Evolutionary conservation across 2,888 invertebrate species (phyloP), one percentile per base, ranked within the genome.

Genomic region (Drosophila phalerata): DNA sequence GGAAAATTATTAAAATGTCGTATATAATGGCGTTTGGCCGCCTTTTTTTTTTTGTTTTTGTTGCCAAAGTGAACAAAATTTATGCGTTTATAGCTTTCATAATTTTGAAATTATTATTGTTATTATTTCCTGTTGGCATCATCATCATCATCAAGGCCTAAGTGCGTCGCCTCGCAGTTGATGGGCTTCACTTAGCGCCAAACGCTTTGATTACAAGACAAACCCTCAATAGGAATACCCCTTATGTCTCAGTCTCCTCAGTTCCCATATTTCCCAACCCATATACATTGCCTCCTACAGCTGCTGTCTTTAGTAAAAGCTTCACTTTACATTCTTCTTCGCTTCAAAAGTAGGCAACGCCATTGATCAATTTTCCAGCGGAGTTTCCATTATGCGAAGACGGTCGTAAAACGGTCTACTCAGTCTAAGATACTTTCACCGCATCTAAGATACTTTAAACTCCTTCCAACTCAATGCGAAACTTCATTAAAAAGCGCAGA

Each of bases 1-100:
- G 84, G 79, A 88, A 86, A 86, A 86, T 84, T 86, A 86, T 86
- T 85, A 88, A 85, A 85, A 85, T 85, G 85, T 85, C 86, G 88
- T 88, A 85, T 85, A 83, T 88, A 85, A 88, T 84, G 82, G 82
- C 70, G 79, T 57, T 81, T 81, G 65, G 65, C 69, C 61, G 55
- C 56, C 61, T 69, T 64, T 53, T 49, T 32, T 49, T n/a, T n/a
- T n/a, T n/a, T n/a, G n/a, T n/a, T n/a, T n/a, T n/a, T n/a, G n/a
- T n/a, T 5, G 30, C 47, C 58, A 51, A 70, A 70, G 65, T 63
- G 63, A 73, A 87, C 56, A 56, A 77, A 85, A 85, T 85, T 88
- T 85, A 88, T 88, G 88, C 79, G 75, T 83, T 88, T 85, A 88
- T 88, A 74, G 86, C 88, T 79, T 86, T 81, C 88, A 85, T 84